phyloP scores from a whole-genome alignment of 1,140 invertebrate species.

The Bombus impatiens region DNA sequence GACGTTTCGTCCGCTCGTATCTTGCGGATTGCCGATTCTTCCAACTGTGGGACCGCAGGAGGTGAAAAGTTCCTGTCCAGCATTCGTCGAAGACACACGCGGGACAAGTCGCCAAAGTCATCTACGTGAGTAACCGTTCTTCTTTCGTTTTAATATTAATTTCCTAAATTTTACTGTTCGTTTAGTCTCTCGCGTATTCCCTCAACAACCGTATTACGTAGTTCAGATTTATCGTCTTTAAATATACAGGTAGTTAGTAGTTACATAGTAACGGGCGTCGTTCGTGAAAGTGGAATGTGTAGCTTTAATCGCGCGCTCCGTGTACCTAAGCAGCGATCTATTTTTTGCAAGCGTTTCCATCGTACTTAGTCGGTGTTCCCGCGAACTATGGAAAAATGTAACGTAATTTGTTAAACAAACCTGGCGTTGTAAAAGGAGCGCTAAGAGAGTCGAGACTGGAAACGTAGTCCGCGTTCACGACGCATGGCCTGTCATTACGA shows the following conservation, averaged over 20 bases:
- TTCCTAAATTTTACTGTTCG: too few species aligned
- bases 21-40: conserved; percentile 30
- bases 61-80: conserved; percentile 20
- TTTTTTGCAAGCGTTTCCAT: not conserved
- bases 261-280: not conserved
- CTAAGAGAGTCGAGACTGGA: not conserved
- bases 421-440: conserved; percentile 10
- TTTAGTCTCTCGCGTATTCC: too few species aligned
- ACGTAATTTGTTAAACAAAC: conserved; percentile 53
- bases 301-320: not conserved
- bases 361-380: not conserved
- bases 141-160: not conserved
- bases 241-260: not conserved
- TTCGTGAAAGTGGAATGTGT: conserved; percentile 5
- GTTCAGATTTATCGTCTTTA: not conserved
- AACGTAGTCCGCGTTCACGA: not conserved
- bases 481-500: conserved; percentile 43
- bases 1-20: conserved; percentile 51
- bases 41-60: not conserved
- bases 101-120: too few species aligned
- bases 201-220: not conserved
- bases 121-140: not conserved
- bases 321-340: not conserved
- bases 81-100: conserved; percentile 3
- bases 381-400: conserved; percentile 15